Percentiles rank a stretch among this genome's conserved stretches.
Conservation (phyloP, 2,797 vertebrate genomes). For the Poecilia gillii region DNA sequence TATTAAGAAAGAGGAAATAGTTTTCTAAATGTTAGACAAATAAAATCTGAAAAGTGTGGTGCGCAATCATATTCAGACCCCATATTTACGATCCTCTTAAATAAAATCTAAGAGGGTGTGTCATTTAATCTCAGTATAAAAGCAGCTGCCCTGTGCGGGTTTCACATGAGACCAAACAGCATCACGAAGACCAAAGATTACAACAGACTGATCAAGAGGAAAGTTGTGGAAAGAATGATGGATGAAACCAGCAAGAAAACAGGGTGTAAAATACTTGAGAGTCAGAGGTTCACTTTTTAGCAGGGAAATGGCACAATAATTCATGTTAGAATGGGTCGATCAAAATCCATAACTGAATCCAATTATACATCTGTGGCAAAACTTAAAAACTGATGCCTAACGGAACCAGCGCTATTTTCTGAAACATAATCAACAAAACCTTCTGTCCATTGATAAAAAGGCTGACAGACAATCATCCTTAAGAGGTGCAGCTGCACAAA, state of each 20-base stretch:
- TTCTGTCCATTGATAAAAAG: neutral
- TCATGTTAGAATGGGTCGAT: neutral
- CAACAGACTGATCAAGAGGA: neutral
- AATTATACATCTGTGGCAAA: neutral
- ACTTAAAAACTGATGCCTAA: neutral
- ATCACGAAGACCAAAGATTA: neutral
- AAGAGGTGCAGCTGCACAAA: neutral
- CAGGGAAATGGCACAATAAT: neutral
- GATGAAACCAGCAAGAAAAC: neutral
- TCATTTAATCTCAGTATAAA: neutral
- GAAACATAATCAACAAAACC: neutral
- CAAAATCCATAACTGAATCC: neutral
- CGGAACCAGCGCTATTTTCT: neutral
- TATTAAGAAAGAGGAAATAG: neutral
- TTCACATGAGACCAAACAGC: neutral
- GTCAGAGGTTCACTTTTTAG: neutral
- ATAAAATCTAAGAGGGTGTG: neutral
- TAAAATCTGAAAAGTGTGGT: neutral
- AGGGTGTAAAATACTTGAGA: neutral
- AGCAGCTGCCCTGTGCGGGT: neutral
- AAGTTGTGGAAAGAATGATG: neutral
- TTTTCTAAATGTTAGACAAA: constrained; percentile 1
- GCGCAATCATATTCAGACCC: neutral
- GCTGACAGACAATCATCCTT: neutral
- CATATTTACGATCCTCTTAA: neutral